Evolutionary conservation across 2,888 invertebrate genomes (phyloP).

Genomic region (Dasysyrphus albostriatus): DNA sequence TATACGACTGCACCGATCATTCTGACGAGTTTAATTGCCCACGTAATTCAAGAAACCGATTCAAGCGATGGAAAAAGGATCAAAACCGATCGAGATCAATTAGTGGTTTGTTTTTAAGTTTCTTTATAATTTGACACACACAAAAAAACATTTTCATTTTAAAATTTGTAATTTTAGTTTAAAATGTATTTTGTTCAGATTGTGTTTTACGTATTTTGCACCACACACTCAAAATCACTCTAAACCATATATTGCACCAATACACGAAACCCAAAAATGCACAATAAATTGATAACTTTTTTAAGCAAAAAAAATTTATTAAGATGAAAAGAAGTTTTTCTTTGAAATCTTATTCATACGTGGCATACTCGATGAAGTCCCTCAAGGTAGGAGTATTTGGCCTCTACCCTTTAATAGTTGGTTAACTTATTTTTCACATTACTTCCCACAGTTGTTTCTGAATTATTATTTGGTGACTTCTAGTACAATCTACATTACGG

Average conservation of each 20-base stretch:
- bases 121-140: conserved; percentile 15
- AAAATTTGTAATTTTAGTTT: conserved; percentile 51
- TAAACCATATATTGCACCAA: conserved; percentile 25
- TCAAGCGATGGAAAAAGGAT: conserved; percentile 82
- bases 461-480: no score
- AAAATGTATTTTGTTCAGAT: conserved; percentile 28
- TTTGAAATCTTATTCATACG: background rate
- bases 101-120: conserved; percentile 82
- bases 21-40: conserved; percentile 87
- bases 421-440: no score
- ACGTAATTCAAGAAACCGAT: conserved; percentile 77
- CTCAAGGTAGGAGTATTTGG: background rate
- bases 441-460: no score
- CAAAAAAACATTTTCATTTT: conserved; percentile 30
- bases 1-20: conserved; percentile 85
- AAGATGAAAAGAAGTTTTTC: background rate
- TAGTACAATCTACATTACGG: no score
- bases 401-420: background rate
- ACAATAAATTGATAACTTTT: conserved; percentile 14
- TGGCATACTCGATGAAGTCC: background rate
- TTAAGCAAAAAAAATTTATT: background rate
- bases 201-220: conserved; percentile 42
- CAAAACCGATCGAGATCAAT: conserved; percentile 70
- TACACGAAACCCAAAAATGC: conserved; percentile 8
- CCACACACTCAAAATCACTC: conserved; percentile 1